These are phyloP conservation scores for Phalera bucephala DNA, from an alignment of 2,888 invertebrate genomes.

Conservation along the genomic window DNA sequence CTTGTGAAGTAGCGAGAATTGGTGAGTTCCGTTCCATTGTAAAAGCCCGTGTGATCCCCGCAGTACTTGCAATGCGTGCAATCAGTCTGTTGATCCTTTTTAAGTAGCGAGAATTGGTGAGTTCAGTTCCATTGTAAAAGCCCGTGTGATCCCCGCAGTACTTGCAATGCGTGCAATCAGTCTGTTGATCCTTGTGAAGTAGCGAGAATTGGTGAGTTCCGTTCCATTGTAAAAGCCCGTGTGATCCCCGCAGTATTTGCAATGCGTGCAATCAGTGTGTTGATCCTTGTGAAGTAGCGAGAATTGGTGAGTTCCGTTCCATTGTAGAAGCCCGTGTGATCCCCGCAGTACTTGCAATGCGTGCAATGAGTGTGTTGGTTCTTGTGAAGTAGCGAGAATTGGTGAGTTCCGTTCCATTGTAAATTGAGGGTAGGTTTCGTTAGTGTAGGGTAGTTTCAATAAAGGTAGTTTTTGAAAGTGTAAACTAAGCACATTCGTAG, in stretches of 20 bases:
- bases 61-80: neutral
- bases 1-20: no score
- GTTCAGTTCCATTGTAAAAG: no score
- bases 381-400: conserved; percentile 55
- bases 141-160: conserved; percentile 2
- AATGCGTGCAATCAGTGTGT: conserved; percentile 2
- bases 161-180: conserved; percentile 1
- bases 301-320: conserved; percentile 79
- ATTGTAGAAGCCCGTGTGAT: conserved; percentile 4
- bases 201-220: conserved; percentile 74
- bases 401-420: no score
- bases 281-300: conserved; percentile 43
- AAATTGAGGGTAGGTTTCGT: no score
- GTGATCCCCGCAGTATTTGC: neutral
- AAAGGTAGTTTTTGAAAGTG: no score
- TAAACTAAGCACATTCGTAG: no score
- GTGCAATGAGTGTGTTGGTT: conserved; percentile 2
- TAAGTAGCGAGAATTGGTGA: conserved; percentile 70
- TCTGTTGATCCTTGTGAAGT: conserved; percentile 33
- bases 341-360: neutral
- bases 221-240: no score
- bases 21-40: no score
- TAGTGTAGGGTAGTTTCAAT: no score
- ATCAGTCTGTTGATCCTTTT: conserved; percentile 9
- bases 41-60: conserved; percentile 5